These are phyloP conservation scores for Sarcophaga caerulescens DNA, from an alignment of 2,888 invertebrate species.

Conservation along the genomic window DNA sequence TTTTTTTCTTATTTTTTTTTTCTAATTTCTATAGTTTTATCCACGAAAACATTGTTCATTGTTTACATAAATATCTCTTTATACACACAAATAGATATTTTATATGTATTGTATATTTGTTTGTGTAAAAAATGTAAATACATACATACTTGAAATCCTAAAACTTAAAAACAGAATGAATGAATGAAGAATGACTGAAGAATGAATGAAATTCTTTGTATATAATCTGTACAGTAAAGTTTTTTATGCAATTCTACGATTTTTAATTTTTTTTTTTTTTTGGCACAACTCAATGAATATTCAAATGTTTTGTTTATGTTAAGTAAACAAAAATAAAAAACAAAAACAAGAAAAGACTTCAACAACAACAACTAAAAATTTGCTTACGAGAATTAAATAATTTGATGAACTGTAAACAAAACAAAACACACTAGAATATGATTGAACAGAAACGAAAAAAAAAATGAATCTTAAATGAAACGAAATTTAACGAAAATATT, in stretches of 20 bases:
- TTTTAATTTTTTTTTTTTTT: not conserved
- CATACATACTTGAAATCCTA: too few relatives aligned
- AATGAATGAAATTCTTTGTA: too few relatives aligned
- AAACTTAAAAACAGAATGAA: too few relatives aligned
- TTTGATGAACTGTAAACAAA: conserved; percentile 57
- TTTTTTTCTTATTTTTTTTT: not conserved
- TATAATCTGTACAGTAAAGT: too few relatives aligned
- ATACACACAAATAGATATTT: not conserved
- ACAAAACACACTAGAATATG: not conserved
- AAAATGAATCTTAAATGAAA: not conserved
- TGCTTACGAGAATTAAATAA: conserved; percentile 50
- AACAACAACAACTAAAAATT: conserved; percentile 21
- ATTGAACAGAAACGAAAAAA: not conserved
- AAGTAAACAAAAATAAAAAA: not conserved
- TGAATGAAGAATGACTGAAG: too few relatives aligned
- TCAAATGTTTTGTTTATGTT: conserved; percentile 48
- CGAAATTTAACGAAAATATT: too few relatives aligned
- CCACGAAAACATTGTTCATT: conserved; percentile 11
- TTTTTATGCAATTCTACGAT: conserved; percentile 32
- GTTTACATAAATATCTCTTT: not conserved
- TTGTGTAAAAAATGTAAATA: not conserved
- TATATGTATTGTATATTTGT: not conserved
- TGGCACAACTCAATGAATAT: conserved; percentile 20
- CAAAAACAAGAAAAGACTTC: not conserved
- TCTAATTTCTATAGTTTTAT: not conserved